Conservation (phyloP, 2,797 vertebrate species). For the Sebastes dallii region DNA sequence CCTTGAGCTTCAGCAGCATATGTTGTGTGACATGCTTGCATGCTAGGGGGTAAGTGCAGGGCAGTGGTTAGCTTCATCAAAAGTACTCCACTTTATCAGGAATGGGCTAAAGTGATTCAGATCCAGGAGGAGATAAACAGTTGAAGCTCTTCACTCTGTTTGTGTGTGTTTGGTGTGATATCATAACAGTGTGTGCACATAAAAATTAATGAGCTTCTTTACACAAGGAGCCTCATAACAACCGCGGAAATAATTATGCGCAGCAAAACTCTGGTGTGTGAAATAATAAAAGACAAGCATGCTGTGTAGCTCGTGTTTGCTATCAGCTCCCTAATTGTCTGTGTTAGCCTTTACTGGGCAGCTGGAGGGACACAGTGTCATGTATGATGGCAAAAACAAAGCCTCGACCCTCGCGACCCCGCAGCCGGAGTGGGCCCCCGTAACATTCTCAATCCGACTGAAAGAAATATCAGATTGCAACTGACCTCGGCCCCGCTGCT, state of each 20-base stretch:
- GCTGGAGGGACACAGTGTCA: constrained; percentile 26
- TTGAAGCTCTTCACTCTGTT: not conserved
- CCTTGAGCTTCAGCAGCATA: not conserved
- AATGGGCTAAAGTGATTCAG: not conserved
- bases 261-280: constrained; percentile 7
- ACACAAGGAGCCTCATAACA: not conserved
- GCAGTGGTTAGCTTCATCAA: not conserved
- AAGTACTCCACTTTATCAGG: not conserved
- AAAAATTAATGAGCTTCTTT: constrained; percentile 4
- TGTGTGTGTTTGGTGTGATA: not conserved
- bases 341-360: not conserved
- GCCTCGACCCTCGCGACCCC: constrained; percentile 18
- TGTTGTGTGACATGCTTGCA: not conserved
- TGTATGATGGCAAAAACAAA: constrained; percentile 42
- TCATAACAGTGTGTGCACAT: not conserved
- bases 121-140: not conserved
- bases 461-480: constrained; percentile 74
- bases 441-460: constrained; percentile 33
- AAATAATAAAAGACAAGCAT: constrained; percentile 13
- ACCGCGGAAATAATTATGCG: constrained; percentile 17
- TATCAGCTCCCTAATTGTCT: constrained; percentile 30
- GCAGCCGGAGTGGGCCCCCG: constrained; percentile 19
- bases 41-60: not conserved
- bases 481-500: constrained; percentile 59
- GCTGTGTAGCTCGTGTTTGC: not conserved